These are phyloP conservation scores for Sardina pilchardus DNA, from an alignment of 2,113 vertebrate genomes.

Conservation along the genomic window DNA sequence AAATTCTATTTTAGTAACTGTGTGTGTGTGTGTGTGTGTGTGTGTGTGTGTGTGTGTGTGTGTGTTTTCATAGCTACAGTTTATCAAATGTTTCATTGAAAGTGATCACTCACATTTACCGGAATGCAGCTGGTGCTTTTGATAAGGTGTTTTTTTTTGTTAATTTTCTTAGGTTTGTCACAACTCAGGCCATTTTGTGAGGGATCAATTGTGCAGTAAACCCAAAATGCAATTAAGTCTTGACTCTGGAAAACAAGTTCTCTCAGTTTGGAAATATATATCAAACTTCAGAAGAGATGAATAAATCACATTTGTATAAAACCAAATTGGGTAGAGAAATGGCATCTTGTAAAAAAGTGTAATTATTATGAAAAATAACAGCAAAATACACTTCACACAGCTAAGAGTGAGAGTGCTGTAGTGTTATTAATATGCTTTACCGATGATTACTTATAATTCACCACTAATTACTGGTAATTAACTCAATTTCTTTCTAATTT, in stretches of 20 bases:
- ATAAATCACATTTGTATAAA: neutral
- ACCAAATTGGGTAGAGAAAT: neutral
- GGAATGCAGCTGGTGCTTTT: neutral
- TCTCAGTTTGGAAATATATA: neutral
- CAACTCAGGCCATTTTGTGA: neutral
- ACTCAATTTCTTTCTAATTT: constrained; percentile 3
- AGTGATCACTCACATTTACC: neutral
- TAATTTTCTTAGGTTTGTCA: neutral
- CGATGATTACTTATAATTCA: neutral
- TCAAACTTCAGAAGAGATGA: neutral
- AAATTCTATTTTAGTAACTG: neutral
- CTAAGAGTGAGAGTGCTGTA: neutral
- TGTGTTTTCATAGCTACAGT: neutral
- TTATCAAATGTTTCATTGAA: neutral
- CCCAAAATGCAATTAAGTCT: too few relatives aligned
- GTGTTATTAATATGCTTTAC: neutral
- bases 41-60: constrained; percentile 31
- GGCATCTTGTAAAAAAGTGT: neutral
- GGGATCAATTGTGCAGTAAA: neutral
- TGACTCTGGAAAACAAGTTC: too few relatives aligned
- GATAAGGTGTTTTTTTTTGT: neutral
- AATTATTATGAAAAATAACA: constrained; percentile 5
- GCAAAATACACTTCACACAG: neutral
- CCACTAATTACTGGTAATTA: constrained; percentile 2
- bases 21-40: constrained; percentile 6